Evolutionary conservation across 1,140 invertebrate genomes (phyloP).

Genomic region (Latrodectus geometricus): DNA sequence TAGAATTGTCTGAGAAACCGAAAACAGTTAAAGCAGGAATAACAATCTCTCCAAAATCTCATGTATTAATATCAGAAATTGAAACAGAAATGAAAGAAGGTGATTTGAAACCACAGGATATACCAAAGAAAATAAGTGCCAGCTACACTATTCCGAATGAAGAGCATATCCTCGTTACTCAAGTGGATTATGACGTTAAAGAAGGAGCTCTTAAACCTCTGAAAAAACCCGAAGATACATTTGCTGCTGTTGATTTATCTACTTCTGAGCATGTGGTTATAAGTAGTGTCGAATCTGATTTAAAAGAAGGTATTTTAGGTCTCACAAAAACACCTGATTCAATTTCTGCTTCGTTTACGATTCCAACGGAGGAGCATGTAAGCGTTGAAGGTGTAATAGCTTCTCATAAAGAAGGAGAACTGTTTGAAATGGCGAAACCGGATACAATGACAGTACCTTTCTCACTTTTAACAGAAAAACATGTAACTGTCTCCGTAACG

Average conservation of each 20-base stretch:
- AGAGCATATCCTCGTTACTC: slow-evolving; percentile 53
- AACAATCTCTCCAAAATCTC: slow-evolving; percentile 47
- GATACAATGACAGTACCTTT: slow-evolving; percentile 40
- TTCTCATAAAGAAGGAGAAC: slow-evolving; percentile 56
- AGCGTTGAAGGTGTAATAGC: slow-evolving; percentile 43
- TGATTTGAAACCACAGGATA: slow-evolving; percentile 20
- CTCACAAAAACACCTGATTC: slow-evolving; percentile 37
- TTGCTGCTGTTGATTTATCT: slow-evolving; percentile 43
- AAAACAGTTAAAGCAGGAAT: slow-evolving; percentile 44
- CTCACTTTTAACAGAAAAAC: slow-evolving; percentile 56
- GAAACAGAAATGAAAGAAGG: slow-evolving; percentile 53
- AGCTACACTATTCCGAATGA: slow-evolving; percentile 45
- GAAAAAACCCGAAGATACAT: slow-evolving; percentile 28
- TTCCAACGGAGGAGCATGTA: slow-evolving; percentile 60
- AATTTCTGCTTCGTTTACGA: slow-evolving; percentile 25
- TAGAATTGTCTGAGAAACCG: slow-evolving; percentile 42
- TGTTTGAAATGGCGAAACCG: slow-evolving; percentile 58
- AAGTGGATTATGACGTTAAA: slow-evolving; percentile 52
- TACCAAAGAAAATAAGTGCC: slow-evolving; percentile 29
- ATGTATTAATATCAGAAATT: slow-evolving; percentile 52
- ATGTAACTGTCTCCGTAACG: slow-evolving; percentile 57
- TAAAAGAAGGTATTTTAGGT: slow-evolving; percentile 54
- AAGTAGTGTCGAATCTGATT: slow-evolving; percentile 58
- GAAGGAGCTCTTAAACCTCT: slow-evolving; percentile 51
- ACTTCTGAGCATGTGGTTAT: slow-evolving; percentile 59